Evolutionary conservation across 2,888 invertebrate genomes (phyloP).

Genomic region (Lasius fuliginosus): DNA sequence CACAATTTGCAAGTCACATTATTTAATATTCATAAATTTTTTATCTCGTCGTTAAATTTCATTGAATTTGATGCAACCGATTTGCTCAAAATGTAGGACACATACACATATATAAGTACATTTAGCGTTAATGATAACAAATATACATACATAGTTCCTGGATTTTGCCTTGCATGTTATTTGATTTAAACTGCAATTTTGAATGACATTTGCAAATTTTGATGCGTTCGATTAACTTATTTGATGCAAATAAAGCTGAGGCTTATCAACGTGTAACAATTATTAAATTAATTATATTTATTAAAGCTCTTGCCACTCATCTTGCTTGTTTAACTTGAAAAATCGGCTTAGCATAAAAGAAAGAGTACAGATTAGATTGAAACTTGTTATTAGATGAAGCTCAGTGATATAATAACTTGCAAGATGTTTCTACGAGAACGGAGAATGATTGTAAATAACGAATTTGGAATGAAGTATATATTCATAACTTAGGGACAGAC

Average conservation of each 20-base stretch:
- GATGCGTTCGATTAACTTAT: not conserved
- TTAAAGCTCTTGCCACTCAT: not conserved
- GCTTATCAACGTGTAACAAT: not conserved
- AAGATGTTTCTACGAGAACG: not conserved
- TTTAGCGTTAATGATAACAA: not conserved
- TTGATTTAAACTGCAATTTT: conserved; percentile 7
- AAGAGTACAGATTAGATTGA: not conserved
- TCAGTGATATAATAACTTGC: not conserved
- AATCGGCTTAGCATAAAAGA: not conserved
- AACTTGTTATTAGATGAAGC: not conserved
- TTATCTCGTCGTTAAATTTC: not conserved
- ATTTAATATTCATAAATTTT: conserved; percentile 2
- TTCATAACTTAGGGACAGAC: not conserved
- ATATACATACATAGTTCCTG: not conserved
- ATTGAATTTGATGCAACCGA: not conserved
- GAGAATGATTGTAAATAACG: not conserved
- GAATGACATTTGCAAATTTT: not conserved
- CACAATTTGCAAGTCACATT: not conserved
- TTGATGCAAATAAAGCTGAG: not conserved
- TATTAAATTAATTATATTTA: conserved; percentile 21
- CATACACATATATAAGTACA: not conserved
- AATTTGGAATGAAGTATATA: not conserved
- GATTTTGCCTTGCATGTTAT: not conserved
- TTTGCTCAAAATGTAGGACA: conserved; percentile 19
- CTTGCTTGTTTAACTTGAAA: too few species aligned